Conservation (phyloP, 2,113 vertebrate genomes). For the Helogale parvula region DNA sequence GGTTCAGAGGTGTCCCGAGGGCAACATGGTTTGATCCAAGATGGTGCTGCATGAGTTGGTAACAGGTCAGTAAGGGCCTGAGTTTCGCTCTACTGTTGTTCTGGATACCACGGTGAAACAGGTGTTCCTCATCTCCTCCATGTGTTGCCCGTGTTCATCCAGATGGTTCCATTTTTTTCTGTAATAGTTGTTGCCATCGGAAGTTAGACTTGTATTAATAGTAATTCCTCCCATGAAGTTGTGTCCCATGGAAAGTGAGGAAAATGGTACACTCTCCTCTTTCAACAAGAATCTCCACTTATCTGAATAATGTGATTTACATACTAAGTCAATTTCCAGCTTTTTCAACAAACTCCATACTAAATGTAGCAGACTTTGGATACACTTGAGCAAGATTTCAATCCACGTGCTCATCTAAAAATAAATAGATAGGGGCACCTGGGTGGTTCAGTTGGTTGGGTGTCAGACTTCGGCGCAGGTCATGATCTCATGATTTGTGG, state of each 20-base stretch:
- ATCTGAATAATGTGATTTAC: neutral
- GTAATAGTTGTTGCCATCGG: neutral
- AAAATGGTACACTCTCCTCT: neutral
- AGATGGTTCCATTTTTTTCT: neutral
- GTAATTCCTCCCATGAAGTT: neutral
- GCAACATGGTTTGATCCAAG: neutral
- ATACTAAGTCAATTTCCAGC: neutral
- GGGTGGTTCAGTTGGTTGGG: too few relatives aligned
- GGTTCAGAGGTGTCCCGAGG: neutral
- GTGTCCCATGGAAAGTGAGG: neutral
- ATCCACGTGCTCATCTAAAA: neutral
- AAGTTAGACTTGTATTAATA: neutral
- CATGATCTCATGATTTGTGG: too few relatives aligned
- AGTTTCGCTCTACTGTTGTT: neutral
- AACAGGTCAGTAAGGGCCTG: fast-evolving
- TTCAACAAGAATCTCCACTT: neutral
- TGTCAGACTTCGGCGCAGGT: too few relatives aligned
- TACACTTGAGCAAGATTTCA: neutral
- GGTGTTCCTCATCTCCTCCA: neutral
- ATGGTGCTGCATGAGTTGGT: neutral
- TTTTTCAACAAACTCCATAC: neutral
- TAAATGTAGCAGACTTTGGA: neutral
- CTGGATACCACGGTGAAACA: neutral
- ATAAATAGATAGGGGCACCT: too few relatives aligned
- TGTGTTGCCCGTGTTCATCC: neutral